Percentiles rank a stretch among this genome's conserved stretches.
Conservation (phyloP, 2,113 vertebrate genomes). For the Reinhardtius hippoglossoides region DNA sequence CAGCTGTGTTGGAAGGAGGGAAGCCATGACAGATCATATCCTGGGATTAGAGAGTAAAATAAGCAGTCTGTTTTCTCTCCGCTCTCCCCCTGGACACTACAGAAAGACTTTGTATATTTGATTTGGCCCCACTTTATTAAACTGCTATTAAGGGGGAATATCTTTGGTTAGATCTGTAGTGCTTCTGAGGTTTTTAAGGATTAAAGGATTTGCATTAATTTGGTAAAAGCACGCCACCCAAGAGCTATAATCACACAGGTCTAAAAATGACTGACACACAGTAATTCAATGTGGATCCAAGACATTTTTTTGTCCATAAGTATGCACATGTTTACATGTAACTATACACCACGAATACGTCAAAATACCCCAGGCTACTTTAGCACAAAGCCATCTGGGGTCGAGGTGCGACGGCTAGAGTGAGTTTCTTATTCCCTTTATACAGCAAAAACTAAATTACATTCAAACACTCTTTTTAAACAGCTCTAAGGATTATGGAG, state of each 20-base stretch:
- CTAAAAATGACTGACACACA: slow-evolving; percentile 20
- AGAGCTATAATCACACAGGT: slow-evolving; percentile 47
- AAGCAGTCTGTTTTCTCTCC: slow-evolving; percentile 70
- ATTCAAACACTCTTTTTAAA: slow-evolving; percentile 56
- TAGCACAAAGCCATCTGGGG: slow-evolving; percentile 24
- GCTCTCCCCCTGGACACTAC: slow-evolving; percentile 43
- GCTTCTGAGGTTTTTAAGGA: slow-evolving; percentile 63
- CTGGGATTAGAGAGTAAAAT: slow-evolving; percentile 79
- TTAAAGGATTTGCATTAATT: slow-evolving; percentile 75
- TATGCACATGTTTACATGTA: slow-evolving; percentile 30
- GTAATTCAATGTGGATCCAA: slow-evolving; percentile 31
- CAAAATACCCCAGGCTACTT: neutral
- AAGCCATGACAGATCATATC: slow-evolving; percentile 79
- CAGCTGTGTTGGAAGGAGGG: slow-evolving; percentile 72
- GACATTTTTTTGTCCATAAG: slow-evolving; percentile 17
- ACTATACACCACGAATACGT: slow-evolving; percentile 26
- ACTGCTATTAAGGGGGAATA: slow-evolving; percentile 52
- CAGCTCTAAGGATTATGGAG: slow-evolving; percentile 52
- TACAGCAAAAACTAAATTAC: slow-evolving; percentile 29
- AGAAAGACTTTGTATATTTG: slow-evolving; percentile 66
- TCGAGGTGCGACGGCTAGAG: slow-evolving; percentile 42
- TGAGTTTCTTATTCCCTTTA: slow-evolving; percentile 33
- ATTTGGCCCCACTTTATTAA: slow-evolving; percentile 68
- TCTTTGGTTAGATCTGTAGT: slow-evolving; percentile 60
- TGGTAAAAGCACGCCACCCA: slow-evolving; percentile 60